A percentile compares a stretch with the other conserved stretches of the same genome.
phyloP scores from a whole-genome alignment of 2,888 invertebrate species.

The Ganaspis brasiliensis region DNA sequence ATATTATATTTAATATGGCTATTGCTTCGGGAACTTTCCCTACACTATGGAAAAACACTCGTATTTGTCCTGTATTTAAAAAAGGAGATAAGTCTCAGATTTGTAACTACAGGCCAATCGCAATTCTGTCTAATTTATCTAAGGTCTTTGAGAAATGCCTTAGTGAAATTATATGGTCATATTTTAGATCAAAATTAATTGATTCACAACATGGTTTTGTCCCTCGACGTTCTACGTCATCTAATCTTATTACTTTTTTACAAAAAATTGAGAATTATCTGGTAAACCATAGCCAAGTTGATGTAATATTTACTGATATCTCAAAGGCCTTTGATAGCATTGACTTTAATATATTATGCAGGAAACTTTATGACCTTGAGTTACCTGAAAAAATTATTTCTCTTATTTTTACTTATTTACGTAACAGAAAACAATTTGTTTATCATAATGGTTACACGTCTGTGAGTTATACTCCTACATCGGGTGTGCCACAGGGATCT shows the following conservation, averaged over 20 bases:
- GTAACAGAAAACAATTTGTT: not conserved
- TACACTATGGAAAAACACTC: slow-evolving; percentile 48
- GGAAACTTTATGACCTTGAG: not conserved
- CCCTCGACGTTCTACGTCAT: not conserved
- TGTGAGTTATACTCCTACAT: not conserved
- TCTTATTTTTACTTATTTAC: not conserved
- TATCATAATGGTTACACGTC: not conserved
- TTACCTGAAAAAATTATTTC: not conserved
- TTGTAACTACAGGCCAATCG: slow-evolving; percentile 55
- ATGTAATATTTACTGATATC: not conserved
- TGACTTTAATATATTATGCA: not conserved
- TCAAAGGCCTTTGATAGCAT: not conserved
- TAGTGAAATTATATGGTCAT: not conserved
- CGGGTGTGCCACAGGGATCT: not conserved
- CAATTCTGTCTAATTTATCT: slow-evolving; percentile 47
- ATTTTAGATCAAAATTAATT: not conserved
- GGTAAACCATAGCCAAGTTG: not conserved
- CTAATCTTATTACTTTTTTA: not conserved
- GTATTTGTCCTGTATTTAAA: slow-evolving; percentile 57
- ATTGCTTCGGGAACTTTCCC: slow-evolving; percentile 53
- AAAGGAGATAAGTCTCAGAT: slow-evolving; percentile 44
- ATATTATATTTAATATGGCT: slow-evolving; percentile 51
- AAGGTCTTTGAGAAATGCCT: slow-evolving; percentile 58
- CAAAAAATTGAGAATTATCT: slow-evolving; percentile 14
- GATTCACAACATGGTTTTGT: not conserved